A percentile compares a stretch with the other conserved stretches of the same genome.
phyloP scores from a whole-genome alignment of 2,113 vertebrate genomes.

The Morone saxatilis region DNA sequence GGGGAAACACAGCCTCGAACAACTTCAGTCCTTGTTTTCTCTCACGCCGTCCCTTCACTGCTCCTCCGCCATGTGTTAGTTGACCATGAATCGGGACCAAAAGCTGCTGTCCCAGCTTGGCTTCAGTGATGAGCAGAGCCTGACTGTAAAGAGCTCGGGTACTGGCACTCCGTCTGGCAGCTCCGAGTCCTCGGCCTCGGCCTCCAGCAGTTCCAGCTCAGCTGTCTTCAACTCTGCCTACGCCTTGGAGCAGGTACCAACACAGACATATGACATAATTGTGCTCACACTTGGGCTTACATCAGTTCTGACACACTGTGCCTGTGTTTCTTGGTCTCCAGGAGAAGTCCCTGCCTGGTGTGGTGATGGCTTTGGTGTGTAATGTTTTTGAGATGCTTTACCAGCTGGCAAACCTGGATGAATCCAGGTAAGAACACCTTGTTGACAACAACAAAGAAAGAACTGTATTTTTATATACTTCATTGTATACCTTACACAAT shows the following conservation, averaged over 20 bases:
- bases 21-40: conserved; percentile 29
- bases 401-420: conserved; percentile 97
- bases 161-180: conserved; percentile 96
- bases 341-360: conserved; percentile 98
- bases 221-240: conserved; percentile 92
- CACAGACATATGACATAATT: not conserved
- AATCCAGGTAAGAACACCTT: conserved; percentile 88
- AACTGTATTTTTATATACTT: not conserved
- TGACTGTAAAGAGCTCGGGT: conserved; percentile 96
- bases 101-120: conserved; percentile 97
- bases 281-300: not conserved
- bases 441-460: not conserved
- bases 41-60: conserved; percentile 5
- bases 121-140: conserved; percentile 94
- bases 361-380: conserved; percentile 98
- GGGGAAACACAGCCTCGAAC: conserved; percentile 38
- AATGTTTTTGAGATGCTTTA: conserved; percentile 99
- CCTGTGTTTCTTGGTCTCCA: conserved; percentile 69
- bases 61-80: conserved; percentile 75
- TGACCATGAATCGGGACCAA: conserved; percentile 98
- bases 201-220: conserved; percentile 91
- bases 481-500: not conserved
- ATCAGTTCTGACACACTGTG: not conserved
- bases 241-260: conserved; percentile 91
- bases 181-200: conserved; percentile 94